Conservation (phyloP, 2,888 invertebrate genomes). For the Sturmia bella region DNA sequence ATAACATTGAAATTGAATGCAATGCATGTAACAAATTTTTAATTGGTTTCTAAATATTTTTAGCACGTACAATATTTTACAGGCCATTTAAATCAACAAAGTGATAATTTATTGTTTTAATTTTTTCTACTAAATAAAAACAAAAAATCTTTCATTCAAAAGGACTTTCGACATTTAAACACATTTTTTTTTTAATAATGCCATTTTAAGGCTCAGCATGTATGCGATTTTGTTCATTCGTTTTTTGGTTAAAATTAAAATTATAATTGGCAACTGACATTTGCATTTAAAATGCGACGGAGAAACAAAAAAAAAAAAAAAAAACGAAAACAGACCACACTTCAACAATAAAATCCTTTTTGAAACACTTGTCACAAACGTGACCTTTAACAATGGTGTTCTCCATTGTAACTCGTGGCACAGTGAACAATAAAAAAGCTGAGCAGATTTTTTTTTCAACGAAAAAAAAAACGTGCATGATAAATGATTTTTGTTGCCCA, state of each 20-base stretch:
- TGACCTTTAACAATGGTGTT: slow-evolving; percentile 49
- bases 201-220: slow-evolving; percentile 65
- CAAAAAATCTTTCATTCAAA: slow-evolving; percentile 48
- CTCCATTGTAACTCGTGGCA: slow-evolving; percentile 24
- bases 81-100: slow-evolving; percentile 51
- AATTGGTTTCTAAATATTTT: slow-evolving; percentile 69
- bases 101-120: slow-evolving; percentile 63
- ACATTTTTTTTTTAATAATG: slow-evolving; percentile 20
- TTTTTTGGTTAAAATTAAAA: slow-evolving; percentile 48
- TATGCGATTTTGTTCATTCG: slow-evolving; percentile 36
- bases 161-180: slow-evolving; percentile 20
- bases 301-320: slow-evolving; percentile 13
- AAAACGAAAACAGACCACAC: slow-evolving; percentile 52
- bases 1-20: background rate
- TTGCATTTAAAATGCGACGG: slow-evolving; percentile 51
- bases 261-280: slow-evolving; percentile 69
- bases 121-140: slow-evolving; percentile 19
- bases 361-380: slow-evolving; percentile 64
- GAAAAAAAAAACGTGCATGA: background rate
- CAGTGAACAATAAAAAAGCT: background rate
- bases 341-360: slow-evolving; percentile 45
- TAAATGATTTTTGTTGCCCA: background rate
- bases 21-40: slow-evolving; percentile 56
- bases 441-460: background rate
- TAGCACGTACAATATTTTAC: slow-evolving; percentile 64